Evolutionary conservation across 2,113 vertebrate genomes (phyloP).

Genomic region (Atractosteus spatula): DNA sequence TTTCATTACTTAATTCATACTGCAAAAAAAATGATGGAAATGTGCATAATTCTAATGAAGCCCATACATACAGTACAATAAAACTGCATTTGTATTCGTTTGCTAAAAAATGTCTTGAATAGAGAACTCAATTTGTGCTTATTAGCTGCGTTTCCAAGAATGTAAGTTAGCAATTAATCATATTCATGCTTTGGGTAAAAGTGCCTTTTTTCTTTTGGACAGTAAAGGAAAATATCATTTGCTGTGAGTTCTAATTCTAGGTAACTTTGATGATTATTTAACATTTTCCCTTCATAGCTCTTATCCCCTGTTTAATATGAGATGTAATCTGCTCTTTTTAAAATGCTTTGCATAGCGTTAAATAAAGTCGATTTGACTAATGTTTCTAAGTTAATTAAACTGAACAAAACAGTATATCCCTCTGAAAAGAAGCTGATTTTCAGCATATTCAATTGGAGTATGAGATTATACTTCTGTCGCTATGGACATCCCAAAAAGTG

Average conservation of each 20-base stretch:
- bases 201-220: slow-evolving; percentile 47
- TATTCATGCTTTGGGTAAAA: slow-evolving; percentile 65
- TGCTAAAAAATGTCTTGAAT: slow-evolving; percentile 40
- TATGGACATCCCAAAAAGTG: slow-evolving; percentile 14
- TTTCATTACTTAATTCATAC: background rate
- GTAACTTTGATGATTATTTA: slow-evolving; percentile 15
- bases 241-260: slow-evolving; percentile 7
- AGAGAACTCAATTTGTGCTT: slow-evolving; percentile 51
- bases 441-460: slow-evolving; percentile 18
- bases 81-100: slow-evolving; percentile 46
- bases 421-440: background rate
- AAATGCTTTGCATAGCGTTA: slow-evolving; percentile 8
- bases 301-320: slow-evolving; percentile 6
- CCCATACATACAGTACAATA: slow-evolving; percentile 38
- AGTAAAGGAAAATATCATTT: slow-evolving; percentile 35
- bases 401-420: too few relatives aligned
- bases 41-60: slow-evolving; percentile 59
- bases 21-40: slow-evolving; percentile 28
- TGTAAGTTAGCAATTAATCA: slow-evolving; percentile 60
- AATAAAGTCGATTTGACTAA: slow-evolving; percentile 4
- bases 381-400: slow-evolving; percentile 13
- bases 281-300: slow-evolving; percentile 4
- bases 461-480: slow-evolving; percentile 17
- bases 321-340: slow-evolving; percentile 9
- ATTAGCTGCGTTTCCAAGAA: slow-evolving; percentile 51